phyloP scores from a whole-genome alignment of 2,797 vertebrate genomes.

The Lutjanus campechanus region DNA sequence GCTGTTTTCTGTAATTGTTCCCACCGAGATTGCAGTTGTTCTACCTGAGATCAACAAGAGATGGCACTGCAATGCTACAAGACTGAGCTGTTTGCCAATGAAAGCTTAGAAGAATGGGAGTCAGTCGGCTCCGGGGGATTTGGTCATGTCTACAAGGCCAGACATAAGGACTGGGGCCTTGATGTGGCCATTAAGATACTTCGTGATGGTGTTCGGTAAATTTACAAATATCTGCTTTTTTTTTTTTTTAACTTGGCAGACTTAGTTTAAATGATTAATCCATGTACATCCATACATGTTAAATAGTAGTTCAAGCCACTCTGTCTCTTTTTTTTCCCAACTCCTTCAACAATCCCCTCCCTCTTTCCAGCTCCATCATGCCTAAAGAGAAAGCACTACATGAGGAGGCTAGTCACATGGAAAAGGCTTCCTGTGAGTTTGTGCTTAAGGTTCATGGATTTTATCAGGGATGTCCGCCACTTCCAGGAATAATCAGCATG shows the following conservation, averaged over 20 bases:
- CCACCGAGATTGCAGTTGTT: neutral
- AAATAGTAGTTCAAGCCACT: neutral
- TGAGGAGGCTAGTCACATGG: slow-evolving; percentile 71
- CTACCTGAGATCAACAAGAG: slow-evolving; percentile 23
- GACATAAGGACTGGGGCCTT: slow-evolving; percentile 56
- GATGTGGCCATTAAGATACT: slow-evolving; percentile 81
- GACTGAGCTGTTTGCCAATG: neutral
- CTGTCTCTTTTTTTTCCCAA: neutral
- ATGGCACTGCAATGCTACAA: slow-evolving; percentile 51
- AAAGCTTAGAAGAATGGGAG: slow-evolving; percentile 62
- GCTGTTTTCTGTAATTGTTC: neutral
- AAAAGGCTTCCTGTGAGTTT: slow-evolving; percentile 54
- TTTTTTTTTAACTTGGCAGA: neutral
- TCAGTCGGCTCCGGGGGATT: slow-evolving; percentile 73
- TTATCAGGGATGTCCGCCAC: slow-evolving; percentile 47
- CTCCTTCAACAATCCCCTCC: neutral
- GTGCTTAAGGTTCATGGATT: slow-evolving; percentile 76
- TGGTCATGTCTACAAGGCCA: slow-evolving; percentile 71
- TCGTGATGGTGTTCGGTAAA: slow-evolving; percentile 61
- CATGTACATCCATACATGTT: neutral
- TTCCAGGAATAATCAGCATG: fast-evolving
- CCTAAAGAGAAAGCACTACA: neutral
- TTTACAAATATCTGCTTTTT: neutral
- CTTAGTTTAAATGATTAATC: neutral
- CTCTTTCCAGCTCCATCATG: neutral